Conservation (phyloP, 2,888 invertebrate genomes). For the Oeneis ivallda region DNA sequence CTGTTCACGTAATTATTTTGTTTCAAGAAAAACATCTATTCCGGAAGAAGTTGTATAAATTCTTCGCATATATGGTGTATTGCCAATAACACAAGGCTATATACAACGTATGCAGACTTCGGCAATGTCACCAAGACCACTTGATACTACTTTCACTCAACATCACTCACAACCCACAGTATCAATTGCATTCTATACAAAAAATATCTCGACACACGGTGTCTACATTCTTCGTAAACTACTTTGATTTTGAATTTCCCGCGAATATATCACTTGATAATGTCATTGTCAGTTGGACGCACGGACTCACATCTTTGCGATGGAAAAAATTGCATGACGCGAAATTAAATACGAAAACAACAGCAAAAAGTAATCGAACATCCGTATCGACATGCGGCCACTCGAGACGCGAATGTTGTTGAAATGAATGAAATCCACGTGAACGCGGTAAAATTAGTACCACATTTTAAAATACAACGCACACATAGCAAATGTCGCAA, state of each 20-base stretch:
- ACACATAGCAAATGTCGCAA: conserved; percentile 56
- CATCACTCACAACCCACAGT: conserved; percentile 33
- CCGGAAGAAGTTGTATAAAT: conserved; percentile 58
- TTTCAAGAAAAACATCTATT: conserved; percentile 40
- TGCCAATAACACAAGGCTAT: conserved; percentile 68
- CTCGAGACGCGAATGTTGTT: conserved; percentile 39
- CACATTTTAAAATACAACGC: conserved; percentile 51
- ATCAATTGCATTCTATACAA: conserved; percentile 34
- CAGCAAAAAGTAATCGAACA: conserved; percentile 27
- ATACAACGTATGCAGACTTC: conserved; percentile 45
- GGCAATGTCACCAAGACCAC: conserved; percentile 63
- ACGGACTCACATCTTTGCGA: conserved; percentile 42
- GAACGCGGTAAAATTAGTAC: conserved; percentile 39
- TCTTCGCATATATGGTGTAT: conserved; percentile 59
- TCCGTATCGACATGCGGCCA: conserved; percentile 37
- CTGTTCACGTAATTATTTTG: conserved; percentile 27
- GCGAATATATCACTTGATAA: conserved; percentile 48
- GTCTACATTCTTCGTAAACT: conserved; percentile 38
- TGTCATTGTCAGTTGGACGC: conserved; percentile 63
- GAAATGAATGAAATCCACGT: conserved; percentile 46
- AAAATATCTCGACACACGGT: conserved; percentile 29
- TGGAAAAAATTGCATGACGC: conserved; percentile 47
- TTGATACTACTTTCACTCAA: conserved; percentile 64
- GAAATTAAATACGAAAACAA: conserved; percentile 38
- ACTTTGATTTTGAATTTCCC: conserved; percentile 64